These are phyloP conservation scores for Desoria tigrina DNA, from an alignment of 2,888 invertebrate species.

Conservation along the genomic window DNA sequence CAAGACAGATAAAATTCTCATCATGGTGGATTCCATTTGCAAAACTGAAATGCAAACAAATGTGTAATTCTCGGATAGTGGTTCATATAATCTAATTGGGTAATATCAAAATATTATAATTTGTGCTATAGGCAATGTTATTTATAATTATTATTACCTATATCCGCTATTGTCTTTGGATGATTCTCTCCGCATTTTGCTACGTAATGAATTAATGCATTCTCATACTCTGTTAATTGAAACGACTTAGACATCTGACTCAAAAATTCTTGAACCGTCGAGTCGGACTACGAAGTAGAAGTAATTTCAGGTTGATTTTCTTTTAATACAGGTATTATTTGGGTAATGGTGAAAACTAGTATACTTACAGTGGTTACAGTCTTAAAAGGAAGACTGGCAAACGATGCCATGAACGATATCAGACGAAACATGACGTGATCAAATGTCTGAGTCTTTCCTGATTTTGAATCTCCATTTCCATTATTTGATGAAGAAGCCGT, in stretches of 20 bases:
- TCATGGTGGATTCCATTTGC: slow-evolving; percentile 78
- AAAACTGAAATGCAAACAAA: slow-evolving; percentile 61
- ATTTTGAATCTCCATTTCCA: slow-evolving; percentile 29
- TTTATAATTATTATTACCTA: no score
- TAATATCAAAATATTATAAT: no score
- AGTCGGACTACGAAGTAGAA: slow-evolving; percentile 25
- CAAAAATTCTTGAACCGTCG: slow-evolving; percentile 43
- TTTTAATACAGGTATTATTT: background rate
- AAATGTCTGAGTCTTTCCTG: slow-evolving; percentile 43
- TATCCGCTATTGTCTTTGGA: slow-evolving; percentile 50
- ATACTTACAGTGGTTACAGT: slow-evolving; percentile 31
- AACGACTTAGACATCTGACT: slow-evolving; percentile 34
- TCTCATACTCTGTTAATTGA: slow-evolving; percentile 41
- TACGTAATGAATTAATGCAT: slow-evolving; percentile 37
- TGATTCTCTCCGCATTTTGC: slow-evolving; percentile 36
- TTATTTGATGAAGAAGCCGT: slow-evolving; percentile 24
- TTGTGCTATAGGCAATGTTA: no score
- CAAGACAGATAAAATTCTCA: slow-evolving; percentile 75
- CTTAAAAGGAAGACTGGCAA: slow-evolving; percentile 46
- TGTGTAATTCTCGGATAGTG: background rate
- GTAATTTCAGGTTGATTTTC: background rate
- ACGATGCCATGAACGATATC: slow-evolving; percentile 47
- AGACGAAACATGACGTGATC: slow-evolving; percentile 51
- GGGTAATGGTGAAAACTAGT: background rate
- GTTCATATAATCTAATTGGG: no score